Evolutionary conservation across 1,140 invertebrate species (phyloP).

Genomic region (Brachionus plicatilis): DNA sequence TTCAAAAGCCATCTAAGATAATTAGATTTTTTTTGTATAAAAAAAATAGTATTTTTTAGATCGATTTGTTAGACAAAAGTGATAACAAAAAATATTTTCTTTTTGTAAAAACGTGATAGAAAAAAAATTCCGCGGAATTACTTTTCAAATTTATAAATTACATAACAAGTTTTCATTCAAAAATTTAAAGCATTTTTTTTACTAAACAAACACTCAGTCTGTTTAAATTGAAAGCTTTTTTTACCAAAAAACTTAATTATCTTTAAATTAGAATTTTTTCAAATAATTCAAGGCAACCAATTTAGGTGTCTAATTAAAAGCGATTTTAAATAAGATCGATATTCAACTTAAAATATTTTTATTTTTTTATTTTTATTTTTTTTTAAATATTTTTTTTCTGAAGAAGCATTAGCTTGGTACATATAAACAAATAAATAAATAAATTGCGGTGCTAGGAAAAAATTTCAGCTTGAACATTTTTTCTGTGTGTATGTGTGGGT

Average conservation of each 20-base stretch:
- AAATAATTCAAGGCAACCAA: background rate
- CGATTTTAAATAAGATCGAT: background rate
- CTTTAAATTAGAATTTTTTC: background rate
- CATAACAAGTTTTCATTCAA: background rate
- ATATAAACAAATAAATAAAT: no score
- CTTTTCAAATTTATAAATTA: background rate
- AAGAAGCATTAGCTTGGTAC: no score
- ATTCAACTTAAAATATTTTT: no score
- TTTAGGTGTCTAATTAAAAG: background rate
- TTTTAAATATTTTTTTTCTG: no score
- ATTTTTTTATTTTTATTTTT: no score
- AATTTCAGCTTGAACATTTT: background rate
- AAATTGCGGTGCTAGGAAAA: background rate
- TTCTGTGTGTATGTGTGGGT: no score
- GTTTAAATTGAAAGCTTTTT: background rate
- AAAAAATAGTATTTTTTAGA: background rate
- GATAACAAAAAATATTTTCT: background rate
- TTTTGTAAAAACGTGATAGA: background rate
- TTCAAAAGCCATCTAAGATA: background rate
- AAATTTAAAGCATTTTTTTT: background rate
- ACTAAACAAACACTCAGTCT: background rate
- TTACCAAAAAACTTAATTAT: background rate
- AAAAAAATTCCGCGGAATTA: background rate
- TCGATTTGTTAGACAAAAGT: background rate
- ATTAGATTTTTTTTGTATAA: background rate